Evolutionary conservation across 2,113 vertebrate species (phyloP), one percentile per base, ranked within the genome.

Genomic region (Gadus macrocephalus): DNA sequence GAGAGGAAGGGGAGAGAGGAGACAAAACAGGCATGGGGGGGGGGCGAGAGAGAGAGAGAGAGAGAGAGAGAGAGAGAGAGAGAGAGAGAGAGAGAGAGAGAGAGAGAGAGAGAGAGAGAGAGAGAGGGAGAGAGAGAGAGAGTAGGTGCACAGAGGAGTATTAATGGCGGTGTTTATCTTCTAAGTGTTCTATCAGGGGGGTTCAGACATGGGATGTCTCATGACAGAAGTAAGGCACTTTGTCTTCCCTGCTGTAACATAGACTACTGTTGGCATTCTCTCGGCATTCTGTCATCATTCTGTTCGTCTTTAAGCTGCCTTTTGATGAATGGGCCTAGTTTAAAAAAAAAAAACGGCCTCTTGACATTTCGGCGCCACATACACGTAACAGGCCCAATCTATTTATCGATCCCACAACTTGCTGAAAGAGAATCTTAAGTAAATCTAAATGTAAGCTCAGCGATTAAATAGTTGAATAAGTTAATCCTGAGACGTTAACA

Each of bases 101-200:
- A 20, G 20, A 20, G 20, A 20, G 20, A 20, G 20, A 20, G 20
- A 20, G 20, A 20, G 20, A 20, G 20, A 20, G 20, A 65, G 78
- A 28, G 27, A 68, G 31, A 62, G 77, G 66, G 62, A 76, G 78
- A 22, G 19, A 80, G 62, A 77, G 77, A 81, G 77, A 72, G 78
- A 63, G 80, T 81, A 85, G 74, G 79, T 76, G 75, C 81, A 75
- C 77, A 68, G 81, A 85, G 80, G 91, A 92, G 92, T 91, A 92
- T 91, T 89, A 92, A 92, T 88, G 82, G 83, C 80, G 85, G 81
- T 89, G 84, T 91, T 91, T 89, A 87, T 86, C 78, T 77, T 85
- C 78, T 85, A 85, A 83, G 80, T 85, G 84, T 84, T 87, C 84
- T 71, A 83, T 85, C 71, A 64, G 62, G 63, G 80, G 85, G 84